Evolutionary conservation across 1,140 invertebrate genomes (phyloP).

Genomic region (Linepithema humile): DNA sequence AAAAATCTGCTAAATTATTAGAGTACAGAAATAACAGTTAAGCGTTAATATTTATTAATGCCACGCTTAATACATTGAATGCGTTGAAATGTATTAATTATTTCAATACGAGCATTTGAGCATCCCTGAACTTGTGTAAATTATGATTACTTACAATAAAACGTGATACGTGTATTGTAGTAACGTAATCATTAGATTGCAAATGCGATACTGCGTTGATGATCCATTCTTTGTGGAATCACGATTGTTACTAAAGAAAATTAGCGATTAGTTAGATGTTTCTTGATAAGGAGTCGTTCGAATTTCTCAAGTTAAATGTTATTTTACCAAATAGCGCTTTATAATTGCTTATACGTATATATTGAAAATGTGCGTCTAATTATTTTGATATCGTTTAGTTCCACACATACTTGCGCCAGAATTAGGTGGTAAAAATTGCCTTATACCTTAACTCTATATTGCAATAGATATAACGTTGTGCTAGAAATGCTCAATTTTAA

Average conservation of each 20-base stretch:
- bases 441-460: slow-evolving; percentile 8
- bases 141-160: slow-evolving; percentile 1
- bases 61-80: not conserved
- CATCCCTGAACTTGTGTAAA: not conserved
- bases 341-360: not conserved
- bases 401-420: not conserved
- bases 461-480: not conserved
- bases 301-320: not conserved
- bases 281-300: not conserved
- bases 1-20: no score
- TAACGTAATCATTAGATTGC: not conserved
- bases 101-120: not conserved
- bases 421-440: not conserved
- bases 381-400: not conserved
- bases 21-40: not conserved
- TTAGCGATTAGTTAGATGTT: not conserved
- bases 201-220: slow-evolving; percentile 1
- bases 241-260: not conserved
- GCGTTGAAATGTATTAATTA: not conserved
- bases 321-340: not conserved
- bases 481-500: slow-evolving; percentile 11
- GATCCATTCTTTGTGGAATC: not conserved
- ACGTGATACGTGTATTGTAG: not conserved
- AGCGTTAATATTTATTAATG: not conserved
- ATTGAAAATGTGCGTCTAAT: not conserved